Evolutionary conservation across 2,888 invertebrate species (phyloP).

Genomic region (Hyppa rectilinea): DNA sequence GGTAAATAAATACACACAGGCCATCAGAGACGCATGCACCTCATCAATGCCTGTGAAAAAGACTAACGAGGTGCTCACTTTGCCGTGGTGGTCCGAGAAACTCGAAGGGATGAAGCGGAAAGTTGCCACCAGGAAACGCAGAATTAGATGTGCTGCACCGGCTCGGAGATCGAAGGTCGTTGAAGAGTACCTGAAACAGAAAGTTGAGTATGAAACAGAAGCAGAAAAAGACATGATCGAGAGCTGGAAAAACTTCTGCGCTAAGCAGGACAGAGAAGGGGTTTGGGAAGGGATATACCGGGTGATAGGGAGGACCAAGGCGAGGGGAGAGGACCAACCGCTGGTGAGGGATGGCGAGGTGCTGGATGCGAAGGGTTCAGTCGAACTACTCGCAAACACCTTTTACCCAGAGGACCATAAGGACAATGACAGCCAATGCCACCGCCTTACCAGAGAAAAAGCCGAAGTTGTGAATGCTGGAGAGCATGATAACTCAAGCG

Average conservation of each 20-base stretch:
- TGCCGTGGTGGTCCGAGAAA: constrained; percentile 57
- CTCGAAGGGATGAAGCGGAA: constrained; percentile 26
- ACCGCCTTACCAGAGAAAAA: not conserved
- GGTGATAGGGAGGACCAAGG: constrained; percentile 7
- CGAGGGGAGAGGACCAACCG: constrained; percentile 1
- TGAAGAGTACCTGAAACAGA: not conserved
- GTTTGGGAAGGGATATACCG: constrained; percentile 10
- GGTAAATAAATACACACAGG: not conserved
- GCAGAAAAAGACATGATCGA: not conserved
- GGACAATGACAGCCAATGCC: not conserved
- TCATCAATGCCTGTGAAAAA: constrained; percentile 34
- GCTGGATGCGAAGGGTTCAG: constrained; percentile 32
- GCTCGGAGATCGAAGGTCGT: not conserved
- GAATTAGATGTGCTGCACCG: not conserved
- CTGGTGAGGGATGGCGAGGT: not conserved
- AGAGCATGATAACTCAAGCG: not conserved
- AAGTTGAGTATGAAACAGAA: not conserved
- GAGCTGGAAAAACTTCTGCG: constrained; percentile 45
- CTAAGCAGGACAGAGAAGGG: constrained; percentile 49
- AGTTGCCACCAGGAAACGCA: not conserved
- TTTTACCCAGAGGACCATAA: no score
- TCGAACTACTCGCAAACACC: constrained; percentile 20
- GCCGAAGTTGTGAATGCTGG: constrained; percentile 5
- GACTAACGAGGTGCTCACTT: constrained; percentile 6
- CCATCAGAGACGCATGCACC: not conserved